Evolutionary conservation across 1,140 invertebrate species (phyloP), one percentile per base, ranked within the genome.

Genomic region (Drosophila sucinea): DNA sequence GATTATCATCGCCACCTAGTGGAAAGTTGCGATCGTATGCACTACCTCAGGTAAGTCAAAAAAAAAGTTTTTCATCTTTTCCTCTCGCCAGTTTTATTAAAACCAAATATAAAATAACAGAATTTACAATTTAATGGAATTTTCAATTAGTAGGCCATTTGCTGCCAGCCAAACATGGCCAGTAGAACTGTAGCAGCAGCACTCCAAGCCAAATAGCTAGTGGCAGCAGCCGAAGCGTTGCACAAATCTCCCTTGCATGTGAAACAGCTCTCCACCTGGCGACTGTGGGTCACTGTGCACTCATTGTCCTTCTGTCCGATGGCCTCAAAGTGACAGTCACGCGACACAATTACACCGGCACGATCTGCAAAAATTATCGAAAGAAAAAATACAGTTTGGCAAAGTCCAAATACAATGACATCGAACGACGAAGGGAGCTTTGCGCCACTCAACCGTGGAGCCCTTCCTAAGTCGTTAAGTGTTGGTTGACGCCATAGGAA

Each of bases 181-280:
- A 91, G 51, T 7, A 94, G 66, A 4, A 51, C 4, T 25, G 44
- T 27, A 23, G 93, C 92, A 2, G 93, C 92, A 7, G 92, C 63
- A 30, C 93, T 76, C 5, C 93, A 40, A 0, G 92, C 93, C 51
- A 93, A 57, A n/a, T 92, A 92, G 30, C 92, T 91, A 51, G 92
- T 79, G 1, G 93, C 89, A 1, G 93, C 89, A 0, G 92, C 85
- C 3, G 93, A 93, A 4, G 93, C 92, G 62, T 94, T 94, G 87
- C 93, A 94, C 1, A 92, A 90, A 63, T 94, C 93, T 41, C 93
- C 93, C 55, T 93, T 93, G 70, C 93, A 94, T 29, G 93, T 93
- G 67, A 91, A 92, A 44, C 93, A 94, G 41, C 62, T 83, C 4
- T 91, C 81, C 56, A 91, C 84, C 44, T 91, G 73, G 3, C 79